A percentile compares a stretch with the other conserved stretches of the same genome.
phyloP scores from a whole-genome alignment of 1,140 invertebrate genomes.

The Acromyrmex charruanus region DNA sequence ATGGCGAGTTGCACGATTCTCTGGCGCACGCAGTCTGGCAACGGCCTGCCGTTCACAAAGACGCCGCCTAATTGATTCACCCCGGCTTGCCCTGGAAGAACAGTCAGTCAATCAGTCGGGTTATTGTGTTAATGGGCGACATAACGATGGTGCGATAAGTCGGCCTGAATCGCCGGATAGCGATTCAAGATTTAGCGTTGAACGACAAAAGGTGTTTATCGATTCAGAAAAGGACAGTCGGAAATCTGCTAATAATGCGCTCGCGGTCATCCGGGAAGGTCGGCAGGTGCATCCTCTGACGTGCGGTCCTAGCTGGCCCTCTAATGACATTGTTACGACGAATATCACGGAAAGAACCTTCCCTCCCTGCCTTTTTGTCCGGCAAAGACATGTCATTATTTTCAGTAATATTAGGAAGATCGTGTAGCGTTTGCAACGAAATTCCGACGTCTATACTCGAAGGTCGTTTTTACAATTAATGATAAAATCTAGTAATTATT shows the following conservation, averaged over 20 bases:
- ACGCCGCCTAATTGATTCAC: constrained; percentile 98
- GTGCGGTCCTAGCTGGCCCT: constrained; percentile 32
- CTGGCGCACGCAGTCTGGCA: constrained; percentile 97
- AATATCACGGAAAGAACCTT: constrained; percentile 22
- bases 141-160: constrained; percentile 1
- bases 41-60: constrained; percentile 97
- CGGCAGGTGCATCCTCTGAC: constrained; percentile 57
- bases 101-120: constrained; percentile 17
- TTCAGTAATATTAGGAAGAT: constrained; percentile 13
- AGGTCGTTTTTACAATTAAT: constrained; percentile 13
- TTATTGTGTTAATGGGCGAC: constrained; percentile 37
- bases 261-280: constrained; percentile 28
- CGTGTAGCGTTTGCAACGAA: constrained; percentile 1
- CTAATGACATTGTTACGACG: constrained; percentile 65
- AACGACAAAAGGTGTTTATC: constrained; percentile 45
- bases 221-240: constrained; percentile 30
- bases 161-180: neutral
- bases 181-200: constrained; percentile 30
- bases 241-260: constrained; percentile 65
- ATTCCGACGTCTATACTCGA: neutral
- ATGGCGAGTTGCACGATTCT: constrained; percentile 97
- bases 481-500: neutral
- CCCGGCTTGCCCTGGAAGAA: constrained; percentile 94
- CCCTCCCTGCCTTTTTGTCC: neutral
- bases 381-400: constrained; percentile 66